These are phyloP conservation scores for Lynx canadensis DNA, from an alignment of 2,113 vertebrate species.

Conservation along the genomic window DNA sequence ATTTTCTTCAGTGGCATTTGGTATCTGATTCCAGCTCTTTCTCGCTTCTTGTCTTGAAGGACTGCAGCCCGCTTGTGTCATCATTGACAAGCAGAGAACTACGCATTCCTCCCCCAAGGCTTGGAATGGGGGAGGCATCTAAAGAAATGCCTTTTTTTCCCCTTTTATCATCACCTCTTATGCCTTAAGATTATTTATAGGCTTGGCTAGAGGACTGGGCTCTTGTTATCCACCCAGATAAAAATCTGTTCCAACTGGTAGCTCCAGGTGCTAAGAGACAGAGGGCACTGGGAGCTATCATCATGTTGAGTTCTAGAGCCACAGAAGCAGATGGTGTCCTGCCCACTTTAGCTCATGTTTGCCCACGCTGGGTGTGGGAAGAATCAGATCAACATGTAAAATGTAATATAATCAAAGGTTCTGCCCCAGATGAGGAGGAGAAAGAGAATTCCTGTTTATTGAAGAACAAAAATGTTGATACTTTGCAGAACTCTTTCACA, in stretches of 20 bases:
- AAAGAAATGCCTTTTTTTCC: conserved; percentile 73
- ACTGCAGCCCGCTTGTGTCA: conserved; percentile 78
- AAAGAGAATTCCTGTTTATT: neutral
- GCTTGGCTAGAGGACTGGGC: conserved; percentile 6
- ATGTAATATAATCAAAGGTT: neutral
- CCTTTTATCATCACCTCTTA: conserved; percentile 80
- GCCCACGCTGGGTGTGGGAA: neutral
- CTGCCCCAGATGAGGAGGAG: neutral
- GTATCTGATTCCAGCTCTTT: conserved; percentile 81
- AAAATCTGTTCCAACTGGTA: neutral
- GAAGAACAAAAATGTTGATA: neutral
- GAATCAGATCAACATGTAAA: neutral
- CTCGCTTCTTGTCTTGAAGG: conserved; percentile 75
- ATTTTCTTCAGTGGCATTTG: conserved; percentile 81
- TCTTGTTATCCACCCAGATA: neutral
- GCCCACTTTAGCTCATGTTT: neutral
- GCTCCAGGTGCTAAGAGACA: neutral
- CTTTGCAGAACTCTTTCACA: neutral
- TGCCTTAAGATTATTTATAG: conserved; percentile 63
- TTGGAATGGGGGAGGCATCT: conserved; percentile 70
- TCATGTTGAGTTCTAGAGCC: conserved; percentile 31
- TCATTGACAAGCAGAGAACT: conserved; percentile 67
- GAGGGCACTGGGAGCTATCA: neutral
- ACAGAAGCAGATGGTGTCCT: neutral
- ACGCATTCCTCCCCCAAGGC: conserved; percentile 53